phyloP scores from a whole-genome alignment of 2,797 vertebrate species.

The Tragopan temminckii region DNA sequence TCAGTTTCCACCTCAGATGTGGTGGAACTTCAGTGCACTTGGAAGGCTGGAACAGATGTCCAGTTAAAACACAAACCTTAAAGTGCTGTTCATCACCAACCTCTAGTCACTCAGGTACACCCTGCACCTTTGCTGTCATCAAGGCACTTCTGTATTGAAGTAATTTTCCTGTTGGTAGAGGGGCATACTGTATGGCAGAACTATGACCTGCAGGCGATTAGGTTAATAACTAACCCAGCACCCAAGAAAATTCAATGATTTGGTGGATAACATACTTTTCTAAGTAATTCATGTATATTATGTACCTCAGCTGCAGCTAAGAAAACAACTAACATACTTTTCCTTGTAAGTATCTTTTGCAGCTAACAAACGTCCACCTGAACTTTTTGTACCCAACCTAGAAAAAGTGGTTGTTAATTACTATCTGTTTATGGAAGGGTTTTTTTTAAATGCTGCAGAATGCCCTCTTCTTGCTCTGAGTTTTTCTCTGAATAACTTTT shows the following conservation, averaged over 20 bases:
- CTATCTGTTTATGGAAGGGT: background rate
- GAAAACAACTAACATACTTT: background rate
- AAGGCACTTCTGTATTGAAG: background rate
- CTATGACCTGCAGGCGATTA: background rate
- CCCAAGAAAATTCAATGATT: background rate
- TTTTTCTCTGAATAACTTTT: background rate
- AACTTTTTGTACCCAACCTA: background rate
- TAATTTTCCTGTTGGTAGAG: background rate
- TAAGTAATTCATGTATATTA: background rate
- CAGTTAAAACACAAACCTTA: background rate
- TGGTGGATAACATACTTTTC: background rate
- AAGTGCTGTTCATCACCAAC: background rate
- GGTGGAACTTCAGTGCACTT: background rate
- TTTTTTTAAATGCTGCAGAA: background rate
- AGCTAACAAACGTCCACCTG: background rate
- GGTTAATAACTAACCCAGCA: background rate
- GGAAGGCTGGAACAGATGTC: background rate
- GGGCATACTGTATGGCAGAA: accelerated
- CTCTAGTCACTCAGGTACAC: background rate
- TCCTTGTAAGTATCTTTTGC: background rate
- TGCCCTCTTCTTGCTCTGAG: background rate
- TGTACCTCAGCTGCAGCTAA: background rate
- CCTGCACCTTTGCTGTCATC: background rate
- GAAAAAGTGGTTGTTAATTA: background rate
- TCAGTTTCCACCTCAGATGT: background rate